Conservation (phyloP, 2,888 invertebrate genomes). For the Icerya purchasi region DNA sequence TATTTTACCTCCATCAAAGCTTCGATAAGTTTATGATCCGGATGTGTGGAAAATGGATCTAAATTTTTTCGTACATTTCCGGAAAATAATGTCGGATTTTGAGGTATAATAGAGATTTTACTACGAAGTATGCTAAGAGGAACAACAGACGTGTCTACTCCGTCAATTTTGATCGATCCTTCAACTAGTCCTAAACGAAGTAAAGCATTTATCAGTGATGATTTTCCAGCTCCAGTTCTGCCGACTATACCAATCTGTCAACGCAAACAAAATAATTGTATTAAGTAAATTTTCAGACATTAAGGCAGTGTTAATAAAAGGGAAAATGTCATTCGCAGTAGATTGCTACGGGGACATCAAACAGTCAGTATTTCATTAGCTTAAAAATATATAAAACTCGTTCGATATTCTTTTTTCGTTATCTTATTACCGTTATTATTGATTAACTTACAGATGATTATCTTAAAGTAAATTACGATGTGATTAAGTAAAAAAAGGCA, state of each 20-base stretch:
- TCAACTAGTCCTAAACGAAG: constrained; percentile 44
- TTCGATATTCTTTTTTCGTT: too few species aligned
- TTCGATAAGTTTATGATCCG: constrained; percentile 30
- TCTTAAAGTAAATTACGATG: too few species aligned
- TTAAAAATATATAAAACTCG: too few species aligned
- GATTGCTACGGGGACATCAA: too few species aligned
- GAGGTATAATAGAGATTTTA: constrained; percentile 41
- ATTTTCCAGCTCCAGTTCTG: constrained; percentile 44
- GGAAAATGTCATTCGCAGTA: too few species aligned
- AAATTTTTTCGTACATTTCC: constrained; percentile 34
- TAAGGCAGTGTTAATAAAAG: too few species aligned
- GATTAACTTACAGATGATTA: too few species aligned
- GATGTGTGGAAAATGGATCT: constrained; percentile 29
- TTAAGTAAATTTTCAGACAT: too few species aligned
- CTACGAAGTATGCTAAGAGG: constrained; percentile 37
- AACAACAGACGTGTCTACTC: constrained; percentile 34
- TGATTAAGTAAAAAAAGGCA: too few species aligned
- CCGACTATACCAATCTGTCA: constrained; percentile 45
- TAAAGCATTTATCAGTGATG: constrained; percentile 43
- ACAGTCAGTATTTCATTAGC: too few species aligned
- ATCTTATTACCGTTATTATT: too few species aligned
- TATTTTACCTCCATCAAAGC: constrained; percentile 29
- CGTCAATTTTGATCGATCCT: constrained; percentile 47
- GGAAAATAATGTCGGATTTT: constrained; percentile 32
- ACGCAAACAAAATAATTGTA: too few species aligned